Conservation (phyloP, 2,113 vertebrate species). For the Polypterus bichir region DNA sequence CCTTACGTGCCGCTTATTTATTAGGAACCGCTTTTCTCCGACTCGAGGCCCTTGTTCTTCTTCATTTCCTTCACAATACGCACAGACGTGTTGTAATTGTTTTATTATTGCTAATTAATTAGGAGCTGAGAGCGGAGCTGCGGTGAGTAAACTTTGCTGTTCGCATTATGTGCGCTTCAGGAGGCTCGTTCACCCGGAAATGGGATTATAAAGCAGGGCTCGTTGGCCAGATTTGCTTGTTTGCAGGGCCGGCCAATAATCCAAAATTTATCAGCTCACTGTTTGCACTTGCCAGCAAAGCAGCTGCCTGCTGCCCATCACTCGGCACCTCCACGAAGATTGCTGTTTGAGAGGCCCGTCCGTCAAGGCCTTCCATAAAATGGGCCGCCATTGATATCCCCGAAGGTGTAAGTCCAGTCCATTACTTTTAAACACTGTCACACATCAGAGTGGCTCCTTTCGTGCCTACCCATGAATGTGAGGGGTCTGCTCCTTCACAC, state of each 20-base stretch:
- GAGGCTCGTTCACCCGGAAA: constrained; percentile 43
- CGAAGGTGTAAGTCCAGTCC: too few relatives aligned
- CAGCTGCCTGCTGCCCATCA: constrained; percentile 52
- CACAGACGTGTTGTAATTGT: constrained; percentile 45
- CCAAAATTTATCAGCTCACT: constrained; percentile 55
- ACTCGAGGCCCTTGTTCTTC: constrained; percentile 33
- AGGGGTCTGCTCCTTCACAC: too few relatives aligned
- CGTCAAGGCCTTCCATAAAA: too few relatives aligned
- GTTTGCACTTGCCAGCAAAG: constrained; percentile 50
- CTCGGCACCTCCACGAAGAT: too few relatives aligned
- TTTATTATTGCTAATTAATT: constrained; percentile 47
- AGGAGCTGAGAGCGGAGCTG: constrained; percentile 26
- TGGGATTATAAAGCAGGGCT: constrained; percentile 22
- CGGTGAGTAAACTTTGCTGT: constrained; percentile 25
- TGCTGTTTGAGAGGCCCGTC: too few relatives aligned
- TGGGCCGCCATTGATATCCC: too few relatives aligned
- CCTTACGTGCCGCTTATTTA: constrained; percentile 32
- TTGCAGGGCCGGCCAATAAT: constrained; percentile 33
- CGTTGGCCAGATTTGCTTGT: constrained; percentile 14
- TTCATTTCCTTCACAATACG: constrained; percentile 38
- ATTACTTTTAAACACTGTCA: too few relatives aligned
- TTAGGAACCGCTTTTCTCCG: constrained; percentile 24
- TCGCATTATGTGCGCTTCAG: constrained; percentile 44
- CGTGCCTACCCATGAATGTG: too few relatives aligned
- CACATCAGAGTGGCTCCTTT: too few relatives aligned